Conservation (phyloP, 2,888 invertebrate genomes). For the Mantis religiosa region DNA sequence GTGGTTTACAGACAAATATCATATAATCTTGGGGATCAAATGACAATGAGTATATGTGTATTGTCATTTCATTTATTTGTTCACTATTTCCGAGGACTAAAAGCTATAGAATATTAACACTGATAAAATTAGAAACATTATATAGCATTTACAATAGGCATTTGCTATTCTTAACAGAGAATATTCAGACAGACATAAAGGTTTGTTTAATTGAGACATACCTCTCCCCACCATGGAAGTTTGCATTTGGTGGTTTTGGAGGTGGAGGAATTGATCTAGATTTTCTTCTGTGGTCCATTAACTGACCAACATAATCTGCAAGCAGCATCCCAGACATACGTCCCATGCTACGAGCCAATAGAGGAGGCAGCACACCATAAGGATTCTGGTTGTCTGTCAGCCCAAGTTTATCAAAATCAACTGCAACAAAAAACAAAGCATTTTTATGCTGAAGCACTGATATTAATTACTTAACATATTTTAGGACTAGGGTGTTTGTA, state of each 20-base stretch:
- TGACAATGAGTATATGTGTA: no score
- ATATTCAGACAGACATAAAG: no score
- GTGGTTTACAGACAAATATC: no score
- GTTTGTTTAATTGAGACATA: conserved; percentile 34
- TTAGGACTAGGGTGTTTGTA: not conserved
- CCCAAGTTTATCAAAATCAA: conserved; percentile 80
- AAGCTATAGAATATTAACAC: no score
- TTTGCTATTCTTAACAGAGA: no score
- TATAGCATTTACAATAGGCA: no score
- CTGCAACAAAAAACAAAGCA: conserved; percentile 47
- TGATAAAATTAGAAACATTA: no score
- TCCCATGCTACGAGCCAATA: conserved; percentile 68
- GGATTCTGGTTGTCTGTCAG: conserved; percentile 87
- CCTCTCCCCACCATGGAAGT: conserved; percentile 77
- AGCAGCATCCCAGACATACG: conserved; percentile 65
- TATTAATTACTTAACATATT: not conserved
- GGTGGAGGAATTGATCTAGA: conserved; percentile 44
- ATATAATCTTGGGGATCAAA: no score
- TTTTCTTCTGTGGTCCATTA: conserved; percentile 60
- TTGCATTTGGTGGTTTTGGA: conserved; percentile 43
- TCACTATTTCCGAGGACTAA: no score
- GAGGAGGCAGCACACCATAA: conserved; percentile 71
- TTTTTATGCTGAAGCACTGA: conserved; percentile 1
- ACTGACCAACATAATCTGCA: conserved; percentile 69
- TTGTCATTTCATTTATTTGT: no score